phyloP scores from a whole-genome alignment of 2,113 vertebrate species.

The Ceratotherium simum region DNA sequence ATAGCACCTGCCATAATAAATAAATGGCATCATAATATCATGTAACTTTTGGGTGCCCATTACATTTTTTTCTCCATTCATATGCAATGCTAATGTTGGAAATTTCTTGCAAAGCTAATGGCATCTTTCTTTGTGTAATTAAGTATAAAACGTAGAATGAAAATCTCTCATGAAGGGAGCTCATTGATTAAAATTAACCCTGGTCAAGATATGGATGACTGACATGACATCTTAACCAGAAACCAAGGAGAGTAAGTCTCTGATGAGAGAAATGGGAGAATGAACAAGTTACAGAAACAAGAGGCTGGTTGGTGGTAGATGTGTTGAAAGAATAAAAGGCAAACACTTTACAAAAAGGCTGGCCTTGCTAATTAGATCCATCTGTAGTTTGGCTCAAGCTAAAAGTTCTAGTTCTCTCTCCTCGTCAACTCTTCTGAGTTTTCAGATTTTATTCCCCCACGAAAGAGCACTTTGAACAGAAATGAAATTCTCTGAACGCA shows the following conservation, averaged over 20 bases:
- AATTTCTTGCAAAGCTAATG: background rate
- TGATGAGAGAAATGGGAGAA: background rate
- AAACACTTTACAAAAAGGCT: background rate
- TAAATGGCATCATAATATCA: background rate
- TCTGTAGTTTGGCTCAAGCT: background rate
- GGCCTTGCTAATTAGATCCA: background rate
- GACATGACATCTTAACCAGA: background rate
- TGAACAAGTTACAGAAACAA: background rate
- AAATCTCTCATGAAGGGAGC: background rate
- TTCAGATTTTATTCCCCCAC: background rate
- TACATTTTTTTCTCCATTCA: background rate
- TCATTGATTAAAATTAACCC: background rate
- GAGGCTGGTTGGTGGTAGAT: rapidly evolving
- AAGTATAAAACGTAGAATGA: background rate
- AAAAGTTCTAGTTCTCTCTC: background rate
- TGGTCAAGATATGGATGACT: background rate
- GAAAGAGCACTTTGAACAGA: background rate
- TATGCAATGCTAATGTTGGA: background rate
- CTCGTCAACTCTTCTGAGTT: background rate
- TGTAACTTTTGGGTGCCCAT: background rate
- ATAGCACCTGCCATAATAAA: background rate
- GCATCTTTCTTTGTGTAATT: background rate
- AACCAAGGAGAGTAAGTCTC: background rate
- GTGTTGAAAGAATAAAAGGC: background rate
- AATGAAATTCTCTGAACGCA: conserved; percentile 40